Evolutionary conservation across 2,113 vertebrate genomes (phyloP).

Genomic region (Otus sunia): DNA sequence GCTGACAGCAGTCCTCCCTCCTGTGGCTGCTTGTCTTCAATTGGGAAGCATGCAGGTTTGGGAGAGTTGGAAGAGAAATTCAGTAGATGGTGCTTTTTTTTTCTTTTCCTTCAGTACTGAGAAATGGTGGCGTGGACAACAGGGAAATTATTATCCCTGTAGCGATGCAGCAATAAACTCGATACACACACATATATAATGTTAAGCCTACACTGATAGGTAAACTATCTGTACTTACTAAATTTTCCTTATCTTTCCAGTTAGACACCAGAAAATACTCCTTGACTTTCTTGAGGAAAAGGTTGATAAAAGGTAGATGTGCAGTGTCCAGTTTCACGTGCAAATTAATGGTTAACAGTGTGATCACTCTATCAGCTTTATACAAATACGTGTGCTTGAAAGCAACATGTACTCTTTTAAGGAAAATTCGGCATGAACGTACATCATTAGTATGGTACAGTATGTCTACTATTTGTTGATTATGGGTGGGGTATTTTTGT

Average conservation of each 20-base stretch:
- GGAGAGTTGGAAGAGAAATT: neutral
- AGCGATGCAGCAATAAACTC: neutral
- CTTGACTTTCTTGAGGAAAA: neutral
- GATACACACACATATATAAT: accelerated
- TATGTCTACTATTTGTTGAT: conserved; percentile 15
- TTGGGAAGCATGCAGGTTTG: neutral
- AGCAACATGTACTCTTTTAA: neutral
- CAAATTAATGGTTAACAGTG: neutral
- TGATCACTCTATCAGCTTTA: neutral
- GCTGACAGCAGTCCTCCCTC: neutral
- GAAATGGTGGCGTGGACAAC: neutral
- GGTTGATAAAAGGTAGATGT: neutral
- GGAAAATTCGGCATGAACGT: neutral
- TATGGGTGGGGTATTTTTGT: conserved; percentile 26
- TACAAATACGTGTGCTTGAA: neutral
- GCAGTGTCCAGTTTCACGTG: neutral
- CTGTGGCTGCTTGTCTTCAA: accelerated
- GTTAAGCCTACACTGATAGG: neutral
- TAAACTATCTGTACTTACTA: neutral
- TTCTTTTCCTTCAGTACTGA: neutral
- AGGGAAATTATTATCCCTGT: neutral
- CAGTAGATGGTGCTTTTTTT: neutral
- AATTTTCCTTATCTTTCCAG: neutral
- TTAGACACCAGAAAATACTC: neutral
- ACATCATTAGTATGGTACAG: neutral